Evolutionary conservation across 1,140 invertebrate species (phyloP).

Genomic region (Drosophila sp.): DNA sequence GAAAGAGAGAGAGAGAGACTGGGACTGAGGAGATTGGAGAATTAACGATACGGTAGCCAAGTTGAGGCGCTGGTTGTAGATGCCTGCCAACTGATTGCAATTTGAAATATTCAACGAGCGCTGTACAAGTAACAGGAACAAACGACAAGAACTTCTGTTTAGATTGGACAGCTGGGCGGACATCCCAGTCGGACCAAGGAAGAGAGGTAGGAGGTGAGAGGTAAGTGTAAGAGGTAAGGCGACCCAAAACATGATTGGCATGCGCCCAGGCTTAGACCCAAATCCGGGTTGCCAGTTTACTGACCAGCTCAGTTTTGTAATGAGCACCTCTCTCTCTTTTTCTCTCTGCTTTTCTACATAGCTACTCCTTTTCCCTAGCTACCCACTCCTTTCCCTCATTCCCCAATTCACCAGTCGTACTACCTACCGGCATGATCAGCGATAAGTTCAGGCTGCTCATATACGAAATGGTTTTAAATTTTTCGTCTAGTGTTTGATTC

Average conservation of each 20-base stretch:
- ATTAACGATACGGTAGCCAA: conserved; percentile 46
- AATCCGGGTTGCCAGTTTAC: conserved; percentile 1
- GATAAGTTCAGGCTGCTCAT: conserved; percentile 76
- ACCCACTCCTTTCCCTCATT: neutral
- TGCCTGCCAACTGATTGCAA: conserved; percentile 82
- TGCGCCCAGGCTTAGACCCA: conserved; percentile 32
- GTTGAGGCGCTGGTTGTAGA: conserved; percentile 38
- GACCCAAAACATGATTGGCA: conserved; percentile 71
- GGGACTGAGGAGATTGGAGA: conserved; percentile 6
- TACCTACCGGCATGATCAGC: conserved; percentile 80
- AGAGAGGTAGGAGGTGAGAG: neutral
- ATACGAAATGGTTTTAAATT: conserved; percentile 83
- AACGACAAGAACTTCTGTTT: conserved; percentile 82
- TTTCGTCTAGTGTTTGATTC: conserved; percentile 82
- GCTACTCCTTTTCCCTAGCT: too few species aligned
- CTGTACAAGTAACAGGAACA: conserved; percentile 69
- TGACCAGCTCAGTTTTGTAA: conserved; percentile 41
- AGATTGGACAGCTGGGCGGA: conserved; percentile 43
- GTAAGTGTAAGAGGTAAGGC: too few species aligned
- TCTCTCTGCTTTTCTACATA: too few species aligned
- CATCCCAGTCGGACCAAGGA: conserved; percentile 29
- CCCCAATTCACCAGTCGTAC: conserved; percentile 14
- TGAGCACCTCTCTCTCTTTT: conserved; percentile 29
- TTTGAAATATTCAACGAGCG: conserved; percentile 82
- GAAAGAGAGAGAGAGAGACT: neutral